Evolutionary conservation across 2,888 invertebrate genomes (phyloP), one percentile per base, ranked within the genome.

Genomic region (Drosophila mulleri): DNA sequence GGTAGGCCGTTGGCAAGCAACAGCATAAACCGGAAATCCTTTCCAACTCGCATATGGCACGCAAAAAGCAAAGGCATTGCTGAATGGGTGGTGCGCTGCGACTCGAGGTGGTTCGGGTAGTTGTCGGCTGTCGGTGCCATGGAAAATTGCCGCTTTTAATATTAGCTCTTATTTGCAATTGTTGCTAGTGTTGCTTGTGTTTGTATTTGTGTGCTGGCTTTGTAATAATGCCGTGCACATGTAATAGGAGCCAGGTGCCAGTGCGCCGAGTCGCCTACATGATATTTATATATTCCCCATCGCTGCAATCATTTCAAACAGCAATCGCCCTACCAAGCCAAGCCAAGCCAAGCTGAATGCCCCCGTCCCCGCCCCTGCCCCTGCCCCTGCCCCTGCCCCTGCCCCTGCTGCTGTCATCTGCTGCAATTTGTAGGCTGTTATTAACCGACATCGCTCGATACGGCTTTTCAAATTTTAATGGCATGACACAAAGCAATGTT

Each of bases 141-240:
- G 80, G 82, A 85, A 88, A 86, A 88, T 86, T 86, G 82, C 82
- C 80, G 86, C 78, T 88, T 88, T 86, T 88, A 86, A 88, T 88
- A 88, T 85, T 83, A 88, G 76, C 83, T 81, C 81, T 81, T 81
- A 85, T 84, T 87, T 87, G 79, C 83, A 85, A 87, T 84, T 87
- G 84, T 78, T 80, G 82, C 70, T 82, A n/a, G 35, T 37, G 14
- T 14, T 39, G 39, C 39, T 16, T 4, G 12, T 39, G 39, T 7
- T 37, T 37, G 37, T 37, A 5, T 14, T 32, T 32, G 37, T 16
- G 44, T 14, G 35, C 45, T 69, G 74, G 75, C 77, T 83, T 78
- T 84, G 87, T 80, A 84, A 87, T 87, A 86, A 84, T 84, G 84
- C 87, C 84, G 73, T 82, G 80, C 75, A 73, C 84, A 84, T 84